These are phyloP conservation scores for Centropus bengalensis DNA, from an alignment of 2,113 vertebrate genomes.

Conservation along the genomic window DNA sequence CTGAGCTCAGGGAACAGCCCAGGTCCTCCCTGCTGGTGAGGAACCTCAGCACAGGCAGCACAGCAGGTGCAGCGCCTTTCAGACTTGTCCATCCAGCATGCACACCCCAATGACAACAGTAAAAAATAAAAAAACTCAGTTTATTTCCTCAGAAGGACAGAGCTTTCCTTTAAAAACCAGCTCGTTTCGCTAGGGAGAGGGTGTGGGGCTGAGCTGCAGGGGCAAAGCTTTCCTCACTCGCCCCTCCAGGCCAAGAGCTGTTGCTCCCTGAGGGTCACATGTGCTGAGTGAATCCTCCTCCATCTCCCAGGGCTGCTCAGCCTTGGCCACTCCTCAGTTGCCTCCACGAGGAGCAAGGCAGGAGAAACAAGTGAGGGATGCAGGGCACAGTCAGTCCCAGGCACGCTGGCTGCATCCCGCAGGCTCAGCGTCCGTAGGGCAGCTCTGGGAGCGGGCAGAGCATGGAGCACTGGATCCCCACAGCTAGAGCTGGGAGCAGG, in stretches of 20 bases:
- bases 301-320: neutral
- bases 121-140: constrained; percentile 25
- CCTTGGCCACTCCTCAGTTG: neutral
- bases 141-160: constrained; percentile 54
- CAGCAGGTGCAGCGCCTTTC: neutral
- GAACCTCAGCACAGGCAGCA: neutral
- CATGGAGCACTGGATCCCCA: rapidly evolving
- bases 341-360: neutral
- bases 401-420: neutral
- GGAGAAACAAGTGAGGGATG: neutral
- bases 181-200: neutral
- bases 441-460: neutral
- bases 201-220: neutral
- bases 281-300: neutral
- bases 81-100: neutral
- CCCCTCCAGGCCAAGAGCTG: neutral
- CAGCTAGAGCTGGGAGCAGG: neutral
- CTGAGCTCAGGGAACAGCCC: too few species aligned
- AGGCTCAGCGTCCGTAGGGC: neutral
- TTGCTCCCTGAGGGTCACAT: neutral
- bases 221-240: neutral
- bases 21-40: too few species aligned
- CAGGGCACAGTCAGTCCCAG: too few species aligned
- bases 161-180: constrained; percentile 40
- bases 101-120: neutral